Evolutionary conservation across 2,113 vertebrate genomes (phyloP), one percentile per base, ranked within the genome.

Genomic region (Percopsis transmontana): DNA sequence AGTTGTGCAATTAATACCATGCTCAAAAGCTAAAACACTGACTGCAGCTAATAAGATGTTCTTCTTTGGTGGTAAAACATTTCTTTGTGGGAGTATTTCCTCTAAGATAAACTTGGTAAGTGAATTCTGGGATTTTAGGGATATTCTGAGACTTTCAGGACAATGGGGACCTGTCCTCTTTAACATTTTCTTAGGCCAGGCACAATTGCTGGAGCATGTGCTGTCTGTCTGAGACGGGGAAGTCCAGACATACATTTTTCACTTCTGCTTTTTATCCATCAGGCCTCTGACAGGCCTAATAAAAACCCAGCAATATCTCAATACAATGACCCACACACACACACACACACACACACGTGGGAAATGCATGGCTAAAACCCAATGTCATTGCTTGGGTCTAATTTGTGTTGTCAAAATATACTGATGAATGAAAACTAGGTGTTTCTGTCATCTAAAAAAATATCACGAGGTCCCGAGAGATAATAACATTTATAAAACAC

Each of bases 231-330:
- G 27, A 44, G 21, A 68, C 16, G 90, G 91, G 92, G 90, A 92
- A 92, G 89, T 93, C 91, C 91, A 79, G 83, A 65, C 81, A 78
- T 79, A 39, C 83, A 83, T 86, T 75, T 87, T 87, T 86, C 84
- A 92, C 91, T 93, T 93, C 92, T 92, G 88, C 90, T 90, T 91
- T 91, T 80, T 81, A 23, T 51, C 78, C 70, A 63, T 59, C 40
- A 53, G 48, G 66, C 55, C 67, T 80, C 76, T 62, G 68, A 72
- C 80, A 81, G 75, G 84, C 80, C 79, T 82, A 80, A 85, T 65
- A 62, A 70, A 2, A 65, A 68, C 15, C 13, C 9, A 79, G 58
- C 56, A 66, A 58, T 52, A 16, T 8, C 4, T n/a, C 48, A 73
- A 65, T 65, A 56, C 53, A 68, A 59, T 21, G 68, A 20, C 33